Percentiles rank a stretch among this genome's conserved stretches.
These are phyloP conservation scores for Chaetops frenatus DNA, from an alignment of 2,113 vertebrate species.

Conservation along the genomic window DNA sequence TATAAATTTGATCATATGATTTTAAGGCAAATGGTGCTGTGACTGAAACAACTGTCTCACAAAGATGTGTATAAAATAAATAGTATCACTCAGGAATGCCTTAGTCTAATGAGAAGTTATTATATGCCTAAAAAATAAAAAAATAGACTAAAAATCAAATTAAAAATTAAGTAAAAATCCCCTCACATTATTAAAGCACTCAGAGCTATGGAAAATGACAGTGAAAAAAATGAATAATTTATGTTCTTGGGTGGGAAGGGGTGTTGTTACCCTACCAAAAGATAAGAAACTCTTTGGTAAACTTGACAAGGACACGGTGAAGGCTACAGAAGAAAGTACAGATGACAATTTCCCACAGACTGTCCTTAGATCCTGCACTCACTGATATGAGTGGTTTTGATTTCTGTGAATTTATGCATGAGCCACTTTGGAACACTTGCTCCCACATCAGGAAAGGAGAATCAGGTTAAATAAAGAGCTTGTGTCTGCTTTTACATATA, in stretches of 20 bases:
- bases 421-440: neutral
- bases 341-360: neutral
- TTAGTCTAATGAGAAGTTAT: neutral
- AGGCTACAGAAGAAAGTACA: neutral
- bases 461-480: neutral
- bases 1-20: neutral
- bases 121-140: neutral
- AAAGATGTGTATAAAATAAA: neutral
- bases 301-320: neutral
- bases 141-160: neutral
- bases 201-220: neutral
- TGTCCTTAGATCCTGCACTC: neutral
- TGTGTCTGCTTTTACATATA: neutral
- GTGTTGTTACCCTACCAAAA: neutral
- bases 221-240: neutral
- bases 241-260: neutral
- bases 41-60: neutral
- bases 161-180: neutral
- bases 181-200: neutral
- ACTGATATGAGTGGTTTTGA: neutral
- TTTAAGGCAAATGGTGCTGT: neutral
- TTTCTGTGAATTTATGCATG: neutral
- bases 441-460: neutral
- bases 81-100: neutral
- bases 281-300: neutral